Evolutionary conservation across 2,113 vertebrate species (phyloP), one percentile per base, ranked within the genome.

Genomic region (Chrysemys picta): DNA sequence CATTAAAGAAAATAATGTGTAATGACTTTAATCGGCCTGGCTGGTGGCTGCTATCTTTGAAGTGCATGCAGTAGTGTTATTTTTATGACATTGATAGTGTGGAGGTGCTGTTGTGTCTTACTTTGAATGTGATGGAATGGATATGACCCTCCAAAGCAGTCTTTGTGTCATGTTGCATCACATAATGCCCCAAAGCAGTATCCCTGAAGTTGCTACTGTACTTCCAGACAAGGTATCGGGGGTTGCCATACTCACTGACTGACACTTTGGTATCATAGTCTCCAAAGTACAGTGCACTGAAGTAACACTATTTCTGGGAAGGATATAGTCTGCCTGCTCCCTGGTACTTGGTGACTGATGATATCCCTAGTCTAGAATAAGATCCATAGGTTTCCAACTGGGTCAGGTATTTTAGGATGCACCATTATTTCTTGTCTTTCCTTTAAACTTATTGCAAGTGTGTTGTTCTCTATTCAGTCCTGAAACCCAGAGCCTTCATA

Each of bases 401-500:
- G 85, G 21, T 90, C 17, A 45, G 35, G 3, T 56, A 88, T 50
- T 62, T 56, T 57, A 69, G 62, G 62, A 69, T n/a, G 7, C 17
- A 21, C 17, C 62, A 21, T 80, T 53, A 59, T 19, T 56, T 22
- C 42, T 6, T 42, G 24, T 35, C 56, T 81, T 57, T 47, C 8
- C 21, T 49, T 9, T 93, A 2, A 10, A 84, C 84, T 94, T 92
- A 85, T 27, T 0, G 0, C 38, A 62, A 80, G 85, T 91, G n/a
- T 4, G 54, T 47, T 88, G 91, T 89, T 85, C 75, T 49, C 81
- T 16, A 89, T n/a, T 38, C 50, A 88, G 49, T 82, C 52, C 27
- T 91, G 78, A 91, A 78, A 87, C 95, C 79, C 21, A 95, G 49
- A 81, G n/a, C 52, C 82, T 49, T 87, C 82, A 72, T 45, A 89